Percentiles rank a stretch among this genome's conserved stretches.
phyloP scores from a whole-genome alignment of 2,113 vertebrate genomes.

The Calidris pygmaea region DNA sequence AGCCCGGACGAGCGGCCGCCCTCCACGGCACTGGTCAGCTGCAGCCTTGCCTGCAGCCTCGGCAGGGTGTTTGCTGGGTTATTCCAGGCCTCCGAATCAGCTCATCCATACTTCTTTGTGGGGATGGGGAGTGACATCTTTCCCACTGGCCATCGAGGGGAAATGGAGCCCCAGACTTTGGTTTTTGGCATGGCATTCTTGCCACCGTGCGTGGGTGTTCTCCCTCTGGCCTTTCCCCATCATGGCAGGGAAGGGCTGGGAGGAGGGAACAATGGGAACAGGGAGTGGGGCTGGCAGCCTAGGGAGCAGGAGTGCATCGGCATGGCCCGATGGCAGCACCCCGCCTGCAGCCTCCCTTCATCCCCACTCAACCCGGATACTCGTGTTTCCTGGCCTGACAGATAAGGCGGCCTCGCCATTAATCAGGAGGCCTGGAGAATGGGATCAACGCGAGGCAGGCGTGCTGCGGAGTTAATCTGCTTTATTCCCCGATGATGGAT shows the following conservation, averaged over 20 bases:
- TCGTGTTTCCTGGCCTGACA: conserved; percentile 7
- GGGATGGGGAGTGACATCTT: background rate
- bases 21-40: background rate
- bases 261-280: background rate
- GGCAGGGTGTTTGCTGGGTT: background rate
- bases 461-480: conserved; percentile 45
- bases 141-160: rapidly evolving
- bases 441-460: conserved; percentile 24
- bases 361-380: background rate
- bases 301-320: background rate
- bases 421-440: conserved; percentile 45
- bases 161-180: background rate
- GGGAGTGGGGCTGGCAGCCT: background rate
- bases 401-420: background rate
- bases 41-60: background rate
- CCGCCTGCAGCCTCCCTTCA: background rate
- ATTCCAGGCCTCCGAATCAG: background rate
- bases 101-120: rapidly evolving
- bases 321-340: rapidly evolving
- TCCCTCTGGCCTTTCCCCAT: background rate
- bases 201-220: background rate
- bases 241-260: background rate
- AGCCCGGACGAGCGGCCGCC: rapidly evolving
- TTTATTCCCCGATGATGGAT: conserved; percentile 51
- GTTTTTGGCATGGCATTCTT: background rate